A percentile compares a stretch with the other conserved stretches of the same genome.
Evolutionary conservation across 2,888 invertebrate species (phyloP).

Genomic region (Oligia latruncula): DNA sequence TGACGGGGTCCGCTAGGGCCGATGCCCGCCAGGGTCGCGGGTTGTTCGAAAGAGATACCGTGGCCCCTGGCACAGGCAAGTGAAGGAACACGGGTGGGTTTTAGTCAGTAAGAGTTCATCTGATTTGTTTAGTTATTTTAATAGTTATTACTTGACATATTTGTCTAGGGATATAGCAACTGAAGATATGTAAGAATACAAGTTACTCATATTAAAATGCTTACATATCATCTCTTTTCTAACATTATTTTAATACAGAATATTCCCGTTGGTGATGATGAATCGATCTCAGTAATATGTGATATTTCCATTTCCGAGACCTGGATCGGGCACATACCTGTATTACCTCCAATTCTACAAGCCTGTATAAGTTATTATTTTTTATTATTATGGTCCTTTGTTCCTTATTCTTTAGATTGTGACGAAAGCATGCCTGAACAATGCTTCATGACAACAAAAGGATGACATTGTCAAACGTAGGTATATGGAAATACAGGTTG

Average conservation of each 20-base stretch:
- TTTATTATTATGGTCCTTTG: not conserved
- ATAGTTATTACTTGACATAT: not conserved
- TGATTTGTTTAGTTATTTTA: not conserved
- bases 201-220: not conserved
- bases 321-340: too few relatives aligned
- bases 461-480: slow-evolving; percentile 7
- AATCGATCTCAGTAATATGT: too few relatives aligned
- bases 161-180: not conserved
- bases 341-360: too few relatives aligned
- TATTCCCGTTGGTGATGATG: too few relatives aligned
- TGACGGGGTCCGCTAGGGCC: too few relatives aligned
- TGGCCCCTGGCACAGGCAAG: too few relatives aligned
- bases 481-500: slow-evolving; percentile 1
- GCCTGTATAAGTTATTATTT: not conserved
- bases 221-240: not conserved
- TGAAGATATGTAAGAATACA: not conserved
- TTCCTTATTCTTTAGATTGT: not conserved
- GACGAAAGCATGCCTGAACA: not conserved
- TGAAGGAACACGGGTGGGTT: too few relatives aligned
- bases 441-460: slow-evolving; percentile 6
- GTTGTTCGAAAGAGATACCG: too few relatives aligned
- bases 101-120: too few relatives aligned
- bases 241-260: not conserved
- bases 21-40: too few relatives aligned
- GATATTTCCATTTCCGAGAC: too few relatives aligned